Base-by-base conservation (phyloP, 2,888 invertebrate genomes). In the Drosophila fulvimacula region DNA sequence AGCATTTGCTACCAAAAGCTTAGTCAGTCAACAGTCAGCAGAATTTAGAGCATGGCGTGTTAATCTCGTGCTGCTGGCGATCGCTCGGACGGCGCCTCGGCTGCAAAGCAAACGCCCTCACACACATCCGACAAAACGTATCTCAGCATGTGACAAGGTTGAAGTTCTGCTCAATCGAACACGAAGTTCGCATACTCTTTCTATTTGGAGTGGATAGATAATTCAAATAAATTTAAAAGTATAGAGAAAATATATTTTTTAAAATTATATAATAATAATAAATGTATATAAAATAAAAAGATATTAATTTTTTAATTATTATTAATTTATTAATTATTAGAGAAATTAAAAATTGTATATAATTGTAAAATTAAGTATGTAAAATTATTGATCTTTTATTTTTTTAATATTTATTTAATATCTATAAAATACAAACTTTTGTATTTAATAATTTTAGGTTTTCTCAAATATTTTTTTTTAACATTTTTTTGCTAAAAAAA, bases 1-100 rank as follows among this genome's bases (percentile, higher is more conserved):
- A 67, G 51, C 73, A 77, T 52, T 69, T 65, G 88, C 88, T 75
- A 78, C 86, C 88, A 85, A 82, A 75, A 88, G 86, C 88, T 88
- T 82, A 77, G 78, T 71, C 70, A 78, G 81, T 84, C 78, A 88
- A 77, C 66, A 87, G 69, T 59, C 60, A 68, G 73, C 73, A 38
- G 60, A 80, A 73, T 79, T 78, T 60, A 59, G 73, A 63, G 75
- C 76, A 73, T 64, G 68, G 64, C 73, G 67, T 73, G 72, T 68
- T 81, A 72, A 80, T 85, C 86, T 85, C 74, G 82, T 77, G 82
- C 82, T 82, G 73, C 70, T 69, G 77, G 60, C 68, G 73, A 27
- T 38, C 60, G 61, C 51, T 49, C 58, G 52, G 46, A 74, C 66
- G 70, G 76, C 79, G 79, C 74, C 79, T 69, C 69, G 57, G 41